Conservation (phyloP, 2,113 vertebrate genomes). For the Pelecanus crispus region DNA sequence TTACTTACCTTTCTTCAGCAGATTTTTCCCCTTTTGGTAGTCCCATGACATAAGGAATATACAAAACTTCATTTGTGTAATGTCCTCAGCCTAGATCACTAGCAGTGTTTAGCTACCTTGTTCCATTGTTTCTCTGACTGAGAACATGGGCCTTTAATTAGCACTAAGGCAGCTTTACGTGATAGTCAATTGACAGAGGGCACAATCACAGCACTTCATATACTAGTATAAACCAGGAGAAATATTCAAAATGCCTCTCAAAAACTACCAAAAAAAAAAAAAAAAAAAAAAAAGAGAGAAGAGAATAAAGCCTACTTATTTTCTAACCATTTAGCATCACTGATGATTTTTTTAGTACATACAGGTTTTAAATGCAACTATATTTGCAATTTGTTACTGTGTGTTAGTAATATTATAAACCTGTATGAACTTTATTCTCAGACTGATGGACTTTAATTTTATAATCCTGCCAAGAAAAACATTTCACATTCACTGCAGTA, state of each 20-base stretch:
- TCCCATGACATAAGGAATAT: neutral
- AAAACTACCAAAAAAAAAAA: neutral
- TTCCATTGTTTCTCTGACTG: neutral
- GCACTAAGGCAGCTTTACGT: neutral
- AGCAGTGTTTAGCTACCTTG: neutral
- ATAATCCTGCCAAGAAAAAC: constrained; percentile 69
- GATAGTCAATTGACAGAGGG: neutral
- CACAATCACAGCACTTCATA: neutral
- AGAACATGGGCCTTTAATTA: neutral
- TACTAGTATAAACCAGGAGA: neutral
- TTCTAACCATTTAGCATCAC: neutral
- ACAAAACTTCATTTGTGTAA: neutral
- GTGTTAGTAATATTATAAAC: constrained; percentile 17
- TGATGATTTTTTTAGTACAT: neutral
- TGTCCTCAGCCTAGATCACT: neutral
- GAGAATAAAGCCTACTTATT: neutral
- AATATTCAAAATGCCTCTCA: neutral
- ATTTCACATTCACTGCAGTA: constrained; percentile 58
- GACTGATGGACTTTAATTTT: constrained; percentile 9
- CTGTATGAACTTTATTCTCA: constrained; percentile 45
- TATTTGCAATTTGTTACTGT: neutral
- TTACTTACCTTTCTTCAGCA: neutral
- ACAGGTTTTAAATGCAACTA: neutral
- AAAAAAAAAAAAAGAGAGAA: neutral
- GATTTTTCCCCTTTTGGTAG: neutral